Evolutionary conservation across 2,113 vertebrate species (phyloP).

Genomic region (Labeo rohita): DNA sequence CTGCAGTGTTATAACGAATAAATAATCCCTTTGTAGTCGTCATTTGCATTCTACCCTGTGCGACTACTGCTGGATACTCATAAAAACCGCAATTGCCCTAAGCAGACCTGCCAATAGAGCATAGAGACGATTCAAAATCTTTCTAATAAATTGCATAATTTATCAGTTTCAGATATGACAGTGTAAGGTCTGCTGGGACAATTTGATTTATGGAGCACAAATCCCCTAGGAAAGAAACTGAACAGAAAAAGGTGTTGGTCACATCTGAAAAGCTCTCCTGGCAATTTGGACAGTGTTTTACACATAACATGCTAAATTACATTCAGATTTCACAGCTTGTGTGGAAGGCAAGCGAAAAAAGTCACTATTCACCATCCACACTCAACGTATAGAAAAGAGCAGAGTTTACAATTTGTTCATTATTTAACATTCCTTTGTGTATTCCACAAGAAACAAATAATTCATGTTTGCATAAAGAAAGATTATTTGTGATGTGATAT

Average conservation of each 20-base stretch:
- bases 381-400: not conserved
- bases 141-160: constrained; percentile 31
- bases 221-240: not conserved
- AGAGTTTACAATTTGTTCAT: not conserved
- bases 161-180: constrained; percentile 5
- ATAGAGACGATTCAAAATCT: constrained; percentile 12
- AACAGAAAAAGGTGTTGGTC: not conserved
- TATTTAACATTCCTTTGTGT: not conserved
- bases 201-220: constrained; percentile 31
- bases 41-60: constrained; percentile 36
- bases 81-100: constrained; percentile 10
- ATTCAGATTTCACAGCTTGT: not conserved
- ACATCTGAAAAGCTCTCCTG: not conserved
- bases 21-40: constrained; percentile 34
- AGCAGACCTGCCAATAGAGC: constrained; percentile 17
- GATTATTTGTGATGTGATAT: not conserved
- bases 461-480: not conserved
- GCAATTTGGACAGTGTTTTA: not conserved
- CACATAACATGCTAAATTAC: not conserved
- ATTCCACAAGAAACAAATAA: not conserved
- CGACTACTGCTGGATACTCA: constrained; percentile 12
- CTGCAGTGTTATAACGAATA: constrained; percentile 33
- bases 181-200: not conserved
- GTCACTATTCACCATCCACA: not conserved
- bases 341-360: too few relatives aligned